Evolutionary conservation across 1,140 invertebrate species (phyloP).

Genomic region (Phthorimaea operculella): DNA sequence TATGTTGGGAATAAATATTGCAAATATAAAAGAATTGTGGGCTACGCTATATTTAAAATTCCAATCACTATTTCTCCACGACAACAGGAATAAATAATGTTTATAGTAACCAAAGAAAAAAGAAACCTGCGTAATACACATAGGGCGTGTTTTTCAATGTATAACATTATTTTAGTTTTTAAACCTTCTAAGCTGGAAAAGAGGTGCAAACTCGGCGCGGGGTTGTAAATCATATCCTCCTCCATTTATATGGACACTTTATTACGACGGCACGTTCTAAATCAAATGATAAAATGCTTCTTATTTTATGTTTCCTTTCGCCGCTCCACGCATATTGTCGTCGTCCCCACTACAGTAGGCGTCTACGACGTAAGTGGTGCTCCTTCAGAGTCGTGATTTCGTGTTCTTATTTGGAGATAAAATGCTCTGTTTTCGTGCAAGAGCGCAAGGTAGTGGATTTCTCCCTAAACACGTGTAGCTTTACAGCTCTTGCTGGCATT

Average conservation of each 20-base stretch:
- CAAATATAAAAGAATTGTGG: not conserved
- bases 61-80: slow-evolving; percentile 1
- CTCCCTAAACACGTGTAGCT: too few species aligned
- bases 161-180: slow-evolving; percentile 22
- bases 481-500: too few species aligned
- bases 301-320: slow-evolving; percentile 59
- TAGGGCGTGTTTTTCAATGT: not conserved
- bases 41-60: slow-evolving; percentile 1
- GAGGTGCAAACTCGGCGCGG: slow-evolving; percentile 47
- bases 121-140: not conserved
- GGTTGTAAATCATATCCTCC: slow-evolving; percentile 56
- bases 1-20: too few species aligned
- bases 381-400: slow-evolving; percentile 23
- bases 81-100: slow-evolving; percentile 4
- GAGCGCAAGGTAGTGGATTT: too few species aligned
- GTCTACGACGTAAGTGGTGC: slow-evolving; percentile 24
- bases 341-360: slow-evolving; percentile 21
- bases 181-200: slow-evolving; percentile 20
- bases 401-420: slow-evolving; percentile 11
- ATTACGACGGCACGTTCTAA: slow-evolving; percentile 58
- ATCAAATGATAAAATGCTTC: slow-evolving; percentile 64
- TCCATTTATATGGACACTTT: slow-evolving; percentile 63
- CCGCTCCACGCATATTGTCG: slow-evolving; percentile 44
- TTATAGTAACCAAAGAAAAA: not conserved
- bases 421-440: slow-evolving; percentile 3